A percentile compares a stretch with the other conserved stretches of the same genome.
Evolutionary conservation across 2,888 invertebrate species (phyloP).

Genomic region (Mystacides longicornis): DNA sequence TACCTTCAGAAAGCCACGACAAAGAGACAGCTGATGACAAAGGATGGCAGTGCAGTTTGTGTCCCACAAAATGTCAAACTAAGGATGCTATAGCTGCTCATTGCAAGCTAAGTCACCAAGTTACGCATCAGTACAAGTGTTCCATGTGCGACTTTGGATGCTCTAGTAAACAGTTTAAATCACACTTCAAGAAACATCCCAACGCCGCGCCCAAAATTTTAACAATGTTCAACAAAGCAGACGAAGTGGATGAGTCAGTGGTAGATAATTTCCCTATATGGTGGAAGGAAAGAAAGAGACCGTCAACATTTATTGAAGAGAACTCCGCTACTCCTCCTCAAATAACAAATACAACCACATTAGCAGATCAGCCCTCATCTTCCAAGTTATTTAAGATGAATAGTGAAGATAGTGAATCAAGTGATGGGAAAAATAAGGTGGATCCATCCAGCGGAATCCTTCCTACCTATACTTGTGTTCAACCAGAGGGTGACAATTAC

Average conservation of each 20-base stretch:
- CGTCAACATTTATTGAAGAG: conserved; percentile 29
- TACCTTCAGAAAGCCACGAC: no score
- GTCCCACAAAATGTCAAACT: conserved; percentile 30
- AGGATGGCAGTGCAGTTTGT: conserved; percentile 53
- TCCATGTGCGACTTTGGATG: conserved; percentile 50
- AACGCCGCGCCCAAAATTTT: conserved; percentile 33
- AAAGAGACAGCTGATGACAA: conserved; percentile 8
- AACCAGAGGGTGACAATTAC: conserved; percentile 48
- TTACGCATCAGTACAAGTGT: conserved; percentile 65
- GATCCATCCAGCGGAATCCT: not conserved
- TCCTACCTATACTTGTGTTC: conserved; percentile 33
- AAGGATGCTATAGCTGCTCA: conserved; percentile 50
- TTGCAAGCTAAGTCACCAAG: conserved; percentile 51
- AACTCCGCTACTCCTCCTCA: not conserved
- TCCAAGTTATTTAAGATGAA: not conserved
- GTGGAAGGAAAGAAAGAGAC: conserved; percentile 33
- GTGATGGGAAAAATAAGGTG: not conserved
- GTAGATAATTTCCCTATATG: conserved; percentile 36
- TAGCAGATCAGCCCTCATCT: not conserved
- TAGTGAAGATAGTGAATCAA: not conserved
- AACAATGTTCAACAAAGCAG: conserved; percentile 50
- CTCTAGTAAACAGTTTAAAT: conserved; percentile 44
- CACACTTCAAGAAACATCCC: conserved; percentile 53
- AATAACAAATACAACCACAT: not conserved
- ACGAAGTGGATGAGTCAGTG: conserved; percentile 15